Evolutionary conservation across 2,797 vertebrate species (phyloP).

Genomic region (Urocyon cinereoargenteus): DNA sequence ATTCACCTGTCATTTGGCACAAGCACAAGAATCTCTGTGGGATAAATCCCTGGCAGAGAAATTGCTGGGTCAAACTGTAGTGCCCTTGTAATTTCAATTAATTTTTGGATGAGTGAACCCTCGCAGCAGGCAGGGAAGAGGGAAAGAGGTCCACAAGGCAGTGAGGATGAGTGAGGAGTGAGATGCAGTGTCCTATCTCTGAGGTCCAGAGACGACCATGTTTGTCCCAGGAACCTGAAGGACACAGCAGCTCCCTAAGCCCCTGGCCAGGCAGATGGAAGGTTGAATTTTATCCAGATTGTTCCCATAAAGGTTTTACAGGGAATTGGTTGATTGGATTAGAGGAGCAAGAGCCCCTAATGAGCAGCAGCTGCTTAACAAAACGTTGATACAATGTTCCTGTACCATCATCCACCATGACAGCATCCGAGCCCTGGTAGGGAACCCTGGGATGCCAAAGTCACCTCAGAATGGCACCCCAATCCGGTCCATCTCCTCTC

Average conservation of each 20-base stretch:
- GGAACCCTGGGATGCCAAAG: not conserved
- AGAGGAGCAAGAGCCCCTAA: conserved; percentile 15
- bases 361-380: not conserved
- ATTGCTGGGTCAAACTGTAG: not conserved
- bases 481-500: not conserved
- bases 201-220: not conserved
- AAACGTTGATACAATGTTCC: not conserved
- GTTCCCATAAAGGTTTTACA: conserved; percentile 61
- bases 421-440: not conserved
- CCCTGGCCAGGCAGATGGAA: conserved; percentile 82
- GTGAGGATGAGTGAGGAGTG: not conserved
- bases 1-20: not conserved
- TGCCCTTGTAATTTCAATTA: conserved; percentile 60
- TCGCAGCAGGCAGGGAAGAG: not conserved
- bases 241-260: conserved; percentile 76
- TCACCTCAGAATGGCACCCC: not conserved
- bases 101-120: conserved; percentile 17
- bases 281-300: conserved; percentile 87
- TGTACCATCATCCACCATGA: not conserved
- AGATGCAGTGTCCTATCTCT: not conserved
- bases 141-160: not conserved
- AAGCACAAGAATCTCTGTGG: not conserved
- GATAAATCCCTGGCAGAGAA: conserved; percentile 9
- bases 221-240: conserved; percentile 79
- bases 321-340: conserved; percentile 66